Percentiles rank a stretch among this genome's conserved stretches.
Conservation (phyloP, 2,797 vertebrate genomes). For the Poeciliopsis presidionis region DNA sequence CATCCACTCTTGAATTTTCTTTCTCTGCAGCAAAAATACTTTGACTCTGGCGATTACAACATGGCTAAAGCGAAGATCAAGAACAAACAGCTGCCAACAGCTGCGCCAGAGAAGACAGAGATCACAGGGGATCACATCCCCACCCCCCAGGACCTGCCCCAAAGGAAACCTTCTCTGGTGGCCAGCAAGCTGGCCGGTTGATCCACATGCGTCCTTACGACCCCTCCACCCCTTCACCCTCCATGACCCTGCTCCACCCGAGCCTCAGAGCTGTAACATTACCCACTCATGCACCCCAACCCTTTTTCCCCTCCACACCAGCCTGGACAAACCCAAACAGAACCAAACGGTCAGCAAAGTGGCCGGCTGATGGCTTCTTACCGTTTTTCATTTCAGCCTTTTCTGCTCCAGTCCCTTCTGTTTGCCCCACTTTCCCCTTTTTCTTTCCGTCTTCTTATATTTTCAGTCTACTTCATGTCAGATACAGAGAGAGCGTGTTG, state of each 20-base stretch:
- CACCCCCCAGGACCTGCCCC: conserved; percentile 97
- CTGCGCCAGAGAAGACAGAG: conserved; percentile 93
- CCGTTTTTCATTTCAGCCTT: conserved; percentile 32
- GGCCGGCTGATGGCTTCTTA: conserved; percentile 80
- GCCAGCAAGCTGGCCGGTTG: conserved; percentile 98
- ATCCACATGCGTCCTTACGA: conserved; percentile 59
- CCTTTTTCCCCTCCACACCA: conserved; percentile 17
- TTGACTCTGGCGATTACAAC: conserved; percentile 99
- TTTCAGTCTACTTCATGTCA: conserved; percentile 79
- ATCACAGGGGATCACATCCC: conserved; percentile 99
- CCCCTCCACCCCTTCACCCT: conserved; percentile 33
- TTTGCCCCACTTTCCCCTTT: not conserved
- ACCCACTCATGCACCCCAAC: conserved; percentile 32
- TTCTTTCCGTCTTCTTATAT: conserved; percentile 49
- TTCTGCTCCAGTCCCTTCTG: conserved; percentile 14
- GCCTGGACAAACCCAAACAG: conserved; percentile 86
- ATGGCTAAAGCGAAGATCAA: conserved; percentile 99
- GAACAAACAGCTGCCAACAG: conserved; percentile 95
- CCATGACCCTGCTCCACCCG: conserved; percentile 66
- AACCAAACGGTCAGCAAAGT: conserved; percentile 88
- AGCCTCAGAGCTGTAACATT: conserved; percentile 65
- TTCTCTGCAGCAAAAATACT: conserved; percentile 93
- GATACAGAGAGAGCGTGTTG: conserved; percentile 76
- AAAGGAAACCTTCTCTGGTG: conserved; percentile 97
- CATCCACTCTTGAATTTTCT: not conserved